Percentiles rank a stretch among this genome's conserved stretches.
Conservation (phyloP, 1,140 invertebrate species). For the Scaptomyza graminum region DNA sequence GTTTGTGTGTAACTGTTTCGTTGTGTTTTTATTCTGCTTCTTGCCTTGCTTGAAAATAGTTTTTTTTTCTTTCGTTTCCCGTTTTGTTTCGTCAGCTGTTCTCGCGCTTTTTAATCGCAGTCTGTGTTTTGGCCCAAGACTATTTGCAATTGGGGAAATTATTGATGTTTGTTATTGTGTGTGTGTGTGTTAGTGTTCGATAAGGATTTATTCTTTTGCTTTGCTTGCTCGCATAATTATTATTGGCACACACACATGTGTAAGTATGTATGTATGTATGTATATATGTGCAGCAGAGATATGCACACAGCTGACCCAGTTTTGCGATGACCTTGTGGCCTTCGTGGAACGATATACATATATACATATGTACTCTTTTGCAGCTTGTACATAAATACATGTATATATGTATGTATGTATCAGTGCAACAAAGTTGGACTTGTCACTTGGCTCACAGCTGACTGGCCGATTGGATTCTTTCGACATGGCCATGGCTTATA, state of each 20-base stretch:
- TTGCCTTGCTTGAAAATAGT: slow-evolving; percentile 31
- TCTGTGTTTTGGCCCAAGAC: slow-evolving; percentile 41
- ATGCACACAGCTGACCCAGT: slow-evolving; percentile 72
- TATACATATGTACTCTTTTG: slow-evolving; percentile 10
- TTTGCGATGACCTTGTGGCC: slow-evolving; percentile 69
- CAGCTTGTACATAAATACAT: background rate
- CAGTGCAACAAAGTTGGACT: slow-evolving; percentile 2
- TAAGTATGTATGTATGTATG: background rate
- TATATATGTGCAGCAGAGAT: slow-evolving; percentile 45
- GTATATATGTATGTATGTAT: slow-evolving; percentile 16
- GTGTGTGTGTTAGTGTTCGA: slow-evolving; percentile 10
- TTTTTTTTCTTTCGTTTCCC: slow-evolving; percentile 25
- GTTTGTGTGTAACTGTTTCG: slow-evolving; percentile 7
- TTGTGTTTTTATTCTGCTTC: slow-evolving; percentile 22
- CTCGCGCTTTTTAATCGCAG: slow-evolving; percentile 41
- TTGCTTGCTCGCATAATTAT: slow-evolving; percentile 41
- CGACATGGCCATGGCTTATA: slow-evolving; percentile 69
- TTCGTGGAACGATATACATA: slow-evolving; percentile 43
- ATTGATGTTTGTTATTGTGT: slow-evolving; percentile 10
- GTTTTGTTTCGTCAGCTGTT: slow-evolving; percentile 65
- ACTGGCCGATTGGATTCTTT: slow-evolving; percentile 12
- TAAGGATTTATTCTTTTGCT: slow-evolving; percentile 27
- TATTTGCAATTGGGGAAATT: slow-evolving; percentile 52
- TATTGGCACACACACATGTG: slow-evolving; percentile 6
- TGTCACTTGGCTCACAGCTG: slow-evolving; percentile 5